Percentiles rank a stretch among this genome's conserved stretches.
phyloP scores from a whole-genome alignment of 2,113 vertebrate genomes.

The Galeopterus variegatus region DNA sequence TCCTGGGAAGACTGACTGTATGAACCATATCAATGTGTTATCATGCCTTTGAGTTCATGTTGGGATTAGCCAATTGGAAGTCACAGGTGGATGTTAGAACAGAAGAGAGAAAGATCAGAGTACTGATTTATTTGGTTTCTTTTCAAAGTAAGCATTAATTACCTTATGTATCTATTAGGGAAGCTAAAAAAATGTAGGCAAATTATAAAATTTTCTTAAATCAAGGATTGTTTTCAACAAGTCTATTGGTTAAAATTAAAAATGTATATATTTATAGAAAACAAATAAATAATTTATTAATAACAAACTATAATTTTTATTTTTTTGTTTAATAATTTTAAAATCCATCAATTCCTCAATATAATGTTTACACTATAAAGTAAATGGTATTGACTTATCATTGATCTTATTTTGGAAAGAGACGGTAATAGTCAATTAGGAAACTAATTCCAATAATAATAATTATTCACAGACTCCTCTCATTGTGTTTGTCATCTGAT shows the following conservation, averaged over 20 bases:
- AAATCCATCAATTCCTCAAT: background rate
- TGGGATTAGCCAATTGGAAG: background rate
- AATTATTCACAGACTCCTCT: background rate
- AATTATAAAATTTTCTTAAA: background rate
- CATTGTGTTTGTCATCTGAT: background rate
- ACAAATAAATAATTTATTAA: background rate
- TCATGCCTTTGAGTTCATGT: background rate
- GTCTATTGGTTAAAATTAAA: background rate
- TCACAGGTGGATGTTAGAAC: background rate
- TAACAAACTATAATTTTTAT: background rate
- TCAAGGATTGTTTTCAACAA: background rate
- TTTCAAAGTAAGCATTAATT: background rate
- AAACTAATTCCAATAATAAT: background rate
- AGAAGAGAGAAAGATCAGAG: background rate
- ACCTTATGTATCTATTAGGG: background rate
- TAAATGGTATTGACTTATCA: background rate
- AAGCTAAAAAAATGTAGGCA: background rate
- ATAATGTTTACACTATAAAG: background rate
- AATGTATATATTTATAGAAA: background rate
- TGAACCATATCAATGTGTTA: background rate
- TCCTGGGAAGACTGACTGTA: background rate
- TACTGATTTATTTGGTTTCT: background rate
- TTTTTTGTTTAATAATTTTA: background rate
- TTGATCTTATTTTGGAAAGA: background rate
- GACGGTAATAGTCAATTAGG: background rate